phyloP scores from a whole-genome alignment of 2,888 invertebrate species.

The Troides helena region DNA sequence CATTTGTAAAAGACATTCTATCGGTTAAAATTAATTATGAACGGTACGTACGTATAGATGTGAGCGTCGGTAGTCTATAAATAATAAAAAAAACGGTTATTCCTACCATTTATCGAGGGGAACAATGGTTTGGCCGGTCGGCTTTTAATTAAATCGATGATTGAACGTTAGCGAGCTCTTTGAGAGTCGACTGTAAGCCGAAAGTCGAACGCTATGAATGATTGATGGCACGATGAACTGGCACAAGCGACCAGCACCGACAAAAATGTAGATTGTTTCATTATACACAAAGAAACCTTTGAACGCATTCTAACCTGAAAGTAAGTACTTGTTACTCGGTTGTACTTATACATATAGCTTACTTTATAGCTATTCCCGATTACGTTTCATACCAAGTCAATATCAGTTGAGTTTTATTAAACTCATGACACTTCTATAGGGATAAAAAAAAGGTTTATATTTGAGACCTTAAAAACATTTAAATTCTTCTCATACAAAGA shows the following conservation, averaged over 20 bases:
- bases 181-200: neutral
- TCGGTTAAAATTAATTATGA: too few species aligned
- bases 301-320: neutral
- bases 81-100: neutral
- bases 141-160: conserved; percentile 24
- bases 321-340: neutral
- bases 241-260: conserved; percentile 1
- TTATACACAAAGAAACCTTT: neutral
- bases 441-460: too few species aligned
- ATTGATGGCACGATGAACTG: conserved; percentile 4
- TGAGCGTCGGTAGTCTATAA: too few species aligned
- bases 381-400: neutral
- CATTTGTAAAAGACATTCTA: too few species aligned
- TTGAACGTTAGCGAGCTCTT: conserved; percentile 8
- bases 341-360: neutral
- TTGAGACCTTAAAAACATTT: too few species aligned
- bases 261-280: neutral
- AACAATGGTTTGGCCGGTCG: conserved; percentile 14
- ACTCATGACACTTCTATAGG: neutral
- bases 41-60: too few species aligned
- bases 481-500: too few species aligned
- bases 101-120: neutral
- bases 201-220: conserved; percentile 3
- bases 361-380: neutral
- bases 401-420: neutral